Evolutionary conservation across 2,888 invertebrate genomes (phyloP).

Genomic region (Lochmaea crataegi): DNA sequence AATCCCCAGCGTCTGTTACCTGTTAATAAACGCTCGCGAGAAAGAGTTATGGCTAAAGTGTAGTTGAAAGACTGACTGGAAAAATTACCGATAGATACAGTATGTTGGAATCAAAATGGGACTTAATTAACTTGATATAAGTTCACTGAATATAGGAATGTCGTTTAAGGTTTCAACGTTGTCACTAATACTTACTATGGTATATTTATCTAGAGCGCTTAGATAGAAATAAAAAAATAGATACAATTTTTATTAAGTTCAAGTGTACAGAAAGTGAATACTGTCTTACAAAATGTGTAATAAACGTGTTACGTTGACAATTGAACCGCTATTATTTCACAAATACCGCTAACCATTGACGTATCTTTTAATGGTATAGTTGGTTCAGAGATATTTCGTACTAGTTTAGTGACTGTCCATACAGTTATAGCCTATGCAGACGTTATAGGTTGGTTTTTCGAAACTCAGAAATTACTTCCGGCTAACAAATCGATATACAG

Average conservation of each 20-base stretch:
- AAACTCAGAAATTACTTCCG: too few relatives aligned
- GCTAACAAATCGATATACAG: too few relatives aligned
- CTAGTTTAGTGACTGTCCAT: too few relatives aligned
- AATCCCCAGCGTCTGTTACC: background rate
- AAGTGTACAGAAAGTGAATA: constrained; percentile 42
- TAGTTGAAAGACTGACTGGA: too few relatives aligned
- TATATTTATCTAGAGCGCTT: background rate
- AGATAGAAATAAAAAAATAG: background rate
- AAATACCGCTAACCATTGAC: constrained; percentile 2
- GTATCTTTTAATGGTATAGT: background rate
- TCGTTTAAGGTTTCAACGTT: background rate
- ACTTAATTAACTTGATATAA: background rate
- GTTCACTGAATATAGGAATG: background rate
- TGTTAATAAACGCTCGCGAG: background rate
- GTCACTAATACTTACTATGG: background rate
- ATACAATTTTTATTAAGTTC: constrained; percentile 33
- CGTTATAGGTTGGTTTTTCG: too few relatives aligned
- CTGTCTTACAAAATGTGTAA: constrained; percentile 22
- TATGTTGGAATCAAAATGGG: background rate
- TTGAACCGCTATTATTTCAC: constrained; percentile 22
- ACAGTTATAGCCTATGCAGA: too few relatives aligned
- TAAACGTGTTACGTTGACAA: constrained; percentile 21
- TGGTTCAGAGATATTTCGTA: too few relatives aligned
- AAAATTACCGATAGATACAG: too few relatives aligned
- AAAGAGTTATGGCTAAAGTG: background rate